A percentile compares a stretch with the other conserved stretches of the same genome.
These are phyloP conservation scores for Maccullochella peelii DNA, from an alignment of 2,113 vertebrate genomes.

Conservation along the genomic window DNA sequence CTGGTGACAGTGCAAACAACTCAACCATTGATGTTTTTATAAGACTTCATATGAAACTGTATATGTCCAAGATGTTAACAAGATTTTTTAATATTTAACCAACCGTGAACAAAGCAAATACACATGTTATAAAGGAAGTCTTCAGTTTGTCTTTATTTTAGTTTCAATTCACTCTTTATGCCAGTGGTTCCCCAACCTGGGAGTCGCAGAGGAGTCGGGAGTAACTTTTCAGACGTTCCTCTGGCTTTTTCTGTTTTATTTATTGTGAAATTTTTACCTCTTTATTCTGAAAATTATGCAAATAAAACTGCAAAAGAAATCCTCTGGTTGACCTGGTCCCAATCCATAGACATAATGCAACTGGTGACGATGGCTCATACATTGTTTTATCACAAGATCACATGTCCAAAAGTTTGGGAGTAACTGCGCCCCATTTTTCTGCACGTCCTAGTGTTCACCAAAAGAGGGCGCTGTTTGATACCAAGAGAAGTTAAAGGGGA, in stretches of 20 bases:
- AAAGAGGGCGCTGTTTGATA: constrained; percentile 47
- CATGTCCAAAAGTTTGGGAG: too few relatives aligned
- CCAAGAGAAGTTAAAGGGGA: background rate
- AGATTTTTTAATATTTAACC: constrained; percentile 2
- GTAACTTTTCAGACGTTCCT: background rate
- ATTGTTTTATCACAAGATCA: background rate
- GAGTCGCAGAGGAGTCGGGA: background rate
- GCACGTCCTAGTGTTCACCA: constrained; percentile 17
- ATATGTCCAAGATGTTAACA: background rate
- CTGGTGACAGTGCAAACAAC: background rate
- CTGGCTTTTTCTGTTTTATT: background rate
- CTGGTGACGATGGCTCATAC: background rate
- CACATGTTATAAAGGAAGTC: constrained; percentile 18
- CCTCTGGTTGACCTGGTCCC: too few relatives aligned
- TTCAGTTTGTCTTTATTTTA: constrained; percentile 23
- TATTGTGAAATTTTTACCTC: background rate
- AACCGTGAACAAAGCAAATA: constrained; percentile 16
- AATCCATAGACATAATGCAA: too few relatives aligned
- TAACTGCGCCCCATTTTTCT: background rate
- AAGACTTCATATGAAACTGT: constrained; percentile 12
- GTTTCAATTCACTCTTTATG: background rate
- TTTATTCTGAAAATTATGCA: background rate
- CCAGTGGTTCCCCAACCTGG: too few relatives aligned
- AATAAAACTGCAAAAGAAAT: background rate
- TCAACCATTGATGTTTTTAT: background rate